Base-by-base conservation (phyloP, 2,113 vertebrate genomes). In the Pollachius pollachius region DNA sequence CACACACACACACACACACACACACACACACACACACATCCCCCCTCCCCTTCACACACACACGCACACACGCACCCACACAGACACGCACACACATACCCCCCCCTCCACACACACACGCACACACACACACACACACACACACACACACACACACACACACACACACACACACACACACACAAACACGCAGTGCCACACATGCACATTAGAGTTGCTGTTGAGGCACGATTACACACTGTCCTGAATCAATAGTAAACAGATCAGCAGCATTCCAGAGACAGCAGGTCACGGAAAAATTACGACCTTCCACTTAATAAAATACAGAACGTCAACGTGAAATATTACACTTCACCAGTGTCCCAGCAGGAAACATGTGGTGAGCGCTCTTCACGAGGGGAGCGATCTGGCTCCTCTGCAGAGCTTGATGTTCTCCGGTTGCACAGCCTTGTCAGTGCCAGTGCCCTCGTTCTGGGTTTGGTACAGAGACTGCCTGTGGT, bases 391-490 rank as follows among this genome's bases (percentile, higher is more conserved):
- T 79, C 66, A 70, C 30, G 57, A 61, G 60, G 65, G 67, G 25
- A 59, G 68, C 75, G 73, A 37, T 63, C 56, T 70, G 69, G 59
- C 52, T 59, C 19, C 70, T 78, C 69, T 73, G 48, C 64, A 61
- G 76, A 68, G 76, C 68, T 71, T 68, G 66, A 57, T 71, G 68
- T 68, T 82, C 52, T 72, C 72, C 70, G 64, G 65, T 73, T 71
- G 63, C 54, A 70, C 70, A 78, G 78, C 72, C 41, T 74, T 52
- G 48, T 57, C 78, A 58, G 72, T 85, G 78, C 79, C 76, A 83
- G 72, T 82, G 58, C 71, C 67, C 76, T 87, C 84, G 89, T 89
- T 85, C 75, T 79, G n/a, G 15, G 75, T 85, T 84, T 84, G 84
- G 82, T 89, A 80, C 82, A 74, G 71, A 83, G 75, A 63, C 83